Conservation (phyloP, 2,113 vertebrate genomes). For the Lampris megalopsis region DNA sequence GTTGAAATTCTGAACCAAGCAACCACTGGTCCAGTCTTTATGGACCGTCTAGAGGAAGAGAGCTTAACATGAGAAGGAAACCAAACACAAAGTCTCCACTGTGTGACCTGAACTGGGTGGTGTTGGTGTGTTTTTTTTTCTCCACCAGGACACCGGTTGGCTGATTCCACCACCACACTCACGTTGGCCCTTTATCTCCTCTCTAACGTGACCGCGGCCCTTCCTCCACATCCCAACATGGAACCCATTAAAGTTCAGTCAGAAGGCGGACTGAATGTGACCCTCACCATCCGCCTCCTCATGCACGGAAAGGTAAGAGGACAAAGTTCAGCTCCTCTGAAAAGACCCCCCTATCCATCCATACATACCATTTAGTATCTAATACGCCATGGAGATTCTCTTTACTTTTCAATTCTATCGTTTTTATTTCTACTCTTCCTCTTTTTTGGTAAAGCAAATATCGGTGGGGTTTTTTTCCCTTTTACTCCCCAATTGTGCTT, state of each 20-base stretch:
- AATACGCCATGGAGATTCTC: too few relatives aligned
- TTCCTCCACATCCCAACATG: conserved; percentile 86
- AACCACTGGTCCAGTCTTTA: too few relatives aligned
- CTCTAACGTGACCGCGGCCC: conserved; percentile 67
- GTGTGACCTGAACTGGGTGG: neutral
- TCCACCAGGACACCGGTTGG: conserved; percentile 84
- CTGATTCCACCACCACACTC: conserved; percentile 81
- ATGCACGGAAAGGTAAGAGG: conserved; percentile 96
- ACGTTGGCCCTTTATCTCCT: conserved; percentile 71
- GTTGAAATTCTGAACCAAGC: too few relatives aligned
- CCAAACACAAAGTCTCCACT: neutral
- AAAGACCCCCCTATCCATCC: too few relatives aligned
- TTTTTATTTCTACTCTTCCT: too few relatives aligned
- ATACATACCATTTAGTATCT: too few relatives aligned
- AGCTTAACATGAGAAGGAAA: too few relatives aligned
- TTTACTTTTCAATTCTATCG: too few relatives aligned
- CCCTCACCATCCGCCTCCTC: conserved; percentile 96
- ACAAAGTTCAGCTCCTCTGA: neutral
- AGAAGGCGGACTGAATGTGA: conserved; percentile 97
- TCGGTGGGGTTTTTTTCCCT: too few relatives aligned
- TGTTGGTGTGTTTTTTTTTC: neutral
- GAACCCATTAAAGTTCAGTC: conserved; percentile 96
- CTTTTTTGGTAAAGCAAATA: too few relatives aligned
- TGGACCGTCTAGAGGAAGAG: too few relatives aligned
- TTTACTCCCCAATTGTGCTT: too few relatives aligned